phyloP scores from a whole-genome alignment of 2,113 vertebrate genomes.

The Aepyceros melampus region DNA sequence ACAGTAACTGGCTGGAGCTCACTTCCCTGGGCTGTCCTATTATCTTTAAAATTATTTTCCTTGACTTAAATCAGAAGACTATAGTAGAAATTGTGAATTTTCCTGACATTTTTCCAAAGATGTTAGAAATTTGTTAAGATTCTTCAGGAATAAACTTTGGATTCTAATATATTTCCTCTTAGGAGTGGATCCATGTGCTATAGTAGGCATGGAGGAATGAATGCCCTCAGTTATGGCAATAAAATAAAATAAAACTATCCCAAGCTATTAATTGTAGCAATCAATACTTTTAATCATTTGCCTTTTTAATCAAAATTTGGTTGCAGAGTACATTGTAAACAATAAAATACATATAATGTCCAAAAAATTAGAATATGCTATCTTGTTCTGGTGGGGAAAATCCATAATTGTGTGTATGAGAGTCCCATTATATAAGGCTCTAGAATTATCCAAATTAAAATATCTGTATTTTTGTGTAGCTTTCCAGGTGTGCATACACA shows the following conservation, averaged over 20 bases:
- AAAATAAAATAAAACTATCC: neutral
- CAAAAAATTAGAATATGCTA: neutral
- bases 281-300: neutral
- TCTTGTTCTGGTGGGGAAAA: neutral
- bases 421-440: neutral
- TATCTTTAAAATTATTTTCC: slow-evolving; percentile 47
- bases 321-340: neutral
- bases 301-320: neutral
- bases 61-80: slow-evolving; percentile 38
- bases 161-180: neutral
- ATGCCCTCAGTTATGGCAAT: neutral
- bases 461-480: neutral
- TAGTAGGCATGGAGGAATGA: neutral
- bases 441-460: neutral
- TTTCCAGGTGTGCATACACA: neutral
- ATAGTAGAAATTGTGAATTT: slow-evolving; percentile 13
- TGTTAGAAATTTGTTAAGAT: neutral
- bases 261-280: neutral
- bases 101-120: neutral
- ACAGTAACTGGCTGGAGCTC: slow-evolving; percentile 7
- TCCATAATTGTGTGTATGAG: neutral
- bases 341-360: neutral
- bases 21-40: slow-evolving; percentile 49
- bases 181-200: neutral
- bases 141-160: neutral